These are phyloP conservation scores for Zelostemma sp. DNA, from an alignment of 1,140 invertebrate species.

Conservation along the genomic window DNA sequence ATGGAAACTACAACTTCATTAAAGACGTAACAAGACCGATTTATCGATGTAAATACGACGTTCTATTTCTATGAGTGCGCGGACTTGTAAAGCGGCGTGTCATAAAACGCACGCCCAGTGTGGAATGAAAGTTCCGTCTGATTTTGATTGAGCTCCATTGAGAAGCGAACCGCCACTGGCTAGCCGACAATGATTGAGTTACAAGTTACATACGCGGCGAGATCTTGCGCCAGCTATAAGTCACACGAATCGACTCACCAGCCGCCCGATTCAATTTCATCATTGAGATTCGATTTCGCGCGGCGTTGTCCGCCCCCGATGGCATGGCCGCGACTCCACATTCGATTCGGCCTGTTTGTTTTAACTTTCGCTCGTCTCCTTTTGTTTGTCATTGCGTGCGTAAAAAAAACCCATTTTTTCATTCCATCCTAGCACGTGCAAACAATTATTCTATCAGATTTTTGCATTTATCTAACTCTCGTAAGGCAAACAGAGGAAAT, in stretches of 20 bases:
- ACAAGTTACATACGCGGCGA: conserved; percentile 3
- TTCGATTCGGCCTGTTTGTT: conserved; percentile 30
- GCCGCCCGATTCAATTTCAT: conserved; percentile 23
- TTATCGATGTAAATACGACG: background rate
- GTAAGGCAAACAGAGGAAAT: background rate
- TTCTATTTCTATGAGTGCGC: conserved; percentile 3
- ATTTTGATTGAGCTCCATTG: conserved; percentile 12
- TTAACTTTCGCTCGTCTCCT: conserved; percentile 21
- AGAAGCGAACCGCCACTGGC: conserved; percentile 2
- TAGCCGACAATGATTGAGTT: conserved; percentile 22
- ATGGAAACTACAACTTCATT: too few relatives aligned
- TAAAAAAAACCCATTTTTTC: background rate
- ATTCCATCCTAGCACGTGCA: background rate
- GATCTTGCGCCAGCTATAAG: conserved; percentile 8
- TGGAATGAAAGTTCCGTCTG: conserved; percentile 7
- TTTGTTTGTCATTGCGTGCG: conserved; percentile 29
- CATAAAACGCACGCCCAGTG: conserved; percentile 6
- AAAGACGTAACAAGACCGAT: background rate
- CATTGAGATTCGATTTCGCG: conserved; percentile 23
- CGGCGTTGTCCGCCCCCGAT: conserved; percentile 6
- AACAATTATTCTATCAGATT: background rate
- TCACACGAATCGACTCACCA: conserved; percentile 11
- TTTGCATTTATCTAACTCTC: background rate
- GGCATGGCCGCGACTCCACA: conserved; percentile 20
- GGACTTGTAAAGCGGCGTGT: conserved; percentile 7